These are phyloP conservation scores for Callyntrura sp. DNA, from an alignment of 2,888 invertebrate genomes.

Conservation along the genomic window DNA sequence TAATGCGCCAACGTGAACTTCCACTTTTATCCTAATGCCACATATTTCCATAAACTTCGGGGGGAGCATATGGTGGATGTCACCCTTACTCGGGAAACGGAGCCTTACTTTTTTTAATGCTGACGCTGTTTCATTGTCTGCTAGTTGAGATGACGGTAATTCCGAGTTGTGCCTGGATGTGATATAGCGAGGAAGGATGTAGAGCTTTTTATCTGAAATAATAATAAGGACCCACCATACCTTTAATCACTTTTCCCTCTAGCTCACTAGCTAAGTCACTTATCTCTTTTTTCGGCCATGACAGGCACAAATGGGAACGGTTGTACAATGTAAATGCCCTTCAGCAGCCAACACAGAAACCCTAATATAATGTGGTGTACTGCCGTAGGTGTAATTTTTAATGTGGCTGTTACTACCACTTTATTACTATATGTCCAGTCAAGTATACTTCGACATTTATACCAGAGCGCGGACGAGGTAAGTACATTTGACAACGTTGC, in stretches of 20 bases:
- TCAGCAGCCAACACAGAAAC: too few species aligned
- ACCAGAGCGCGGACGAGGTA: too few species aligned
- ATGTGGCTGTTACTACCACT: too few species aligned
- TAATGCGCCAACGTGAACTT: too few species aligned
- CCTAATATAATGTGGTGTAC: neutral
- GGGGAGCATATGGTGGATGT: neutral
- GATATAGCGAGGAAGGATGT: conserved; percentile 31
- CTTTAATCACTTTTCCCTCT: conserved; percentile 21
- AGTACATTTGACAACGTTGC: neutral
- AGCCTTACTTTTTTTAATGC: neutral
- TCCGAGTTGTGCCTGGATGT: neutral
- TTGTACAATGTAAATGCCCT: neutral
- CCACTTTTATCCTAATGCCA: neutral
- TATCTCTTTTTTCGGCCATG: neutral
- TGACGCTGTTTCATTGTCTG: neutral
- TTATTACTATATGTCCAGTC: conserved; percentile 39
- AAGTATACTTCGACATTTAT: conserved; percentile 51
- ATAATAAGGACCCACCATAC: conserved; percentile 39
- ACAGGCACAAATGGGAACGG: conserved; percentile 1
- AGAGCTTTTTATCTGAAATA: neutral
- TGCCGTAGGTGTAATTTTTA: neutral
- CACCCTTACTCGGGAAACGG: neutral
- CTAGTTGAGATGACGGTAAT: neutral
- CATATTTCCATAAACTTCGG: neutral
- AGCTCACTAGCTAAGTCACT: conserved; percentile 12